Evolutionary conservation across 2,888 invertebrate genomes (phyloP), one percentile per base, ranked within the genome.

Genomic region (Philaethria dido): DNA sequence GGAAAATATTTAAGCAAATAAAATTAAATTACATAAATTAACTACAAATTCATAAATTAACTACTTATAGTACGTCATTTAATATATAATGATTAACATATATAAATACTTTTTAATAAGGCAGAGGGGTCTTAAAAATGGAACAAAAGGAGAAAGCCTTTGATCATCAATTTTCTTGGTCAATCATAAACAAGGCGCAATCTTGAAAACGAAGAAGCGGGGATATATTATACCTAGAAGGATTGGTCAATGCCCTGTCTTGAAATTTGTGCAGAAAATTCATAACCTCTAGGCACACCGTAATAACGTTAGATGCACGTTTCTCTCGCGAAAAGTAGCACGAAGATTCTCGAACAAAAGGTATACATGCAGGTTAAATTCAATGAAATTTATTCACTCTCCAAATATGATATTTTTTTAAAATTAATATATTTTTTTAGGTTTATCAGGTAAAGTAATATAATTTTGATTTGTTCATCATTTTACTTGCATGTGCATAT

Each of bases 251-350:
- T 52, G 71, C 67, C 71, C 70, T 60, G 68, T 63, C 69, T 71
- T 69, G 61, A 71, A 72, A 67, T 72, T 72, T 69, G 70, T 72
- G 69, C 68, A 67, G 70, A 65, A 72, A 72, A 72, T 71, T 72
- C 71, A 72, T 69, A 68, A 69, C 69, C 72, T 69, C 69, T 67
- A 67, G 70, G 65, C 70, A 61, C 45, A 67, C 63, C 48, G 54
- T 69, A 71, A 71, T 71, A 69, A 67, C 67, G 63, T 65, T 69
- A 69, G 72, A 71, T 72, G 69, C 69, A 69, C 72, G 72, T 64
- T 69, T 72, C 70, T 67, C 63, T 52, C 47, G 67, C 69, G 72
- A 71, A 72, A 72, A 72, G 71, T 71, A 66, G 71, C 71, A 72
- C 72, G 71, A 72, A 64, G 67, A 61, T 63, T 59, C 66, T 61